A percentile compares a stretch with the other conserved stretches of the same genome.
phyloP scores from a whole-genome alignment of 2,888 invertebrate genomes.

The Eueremaeus valkanovi region DNA sequence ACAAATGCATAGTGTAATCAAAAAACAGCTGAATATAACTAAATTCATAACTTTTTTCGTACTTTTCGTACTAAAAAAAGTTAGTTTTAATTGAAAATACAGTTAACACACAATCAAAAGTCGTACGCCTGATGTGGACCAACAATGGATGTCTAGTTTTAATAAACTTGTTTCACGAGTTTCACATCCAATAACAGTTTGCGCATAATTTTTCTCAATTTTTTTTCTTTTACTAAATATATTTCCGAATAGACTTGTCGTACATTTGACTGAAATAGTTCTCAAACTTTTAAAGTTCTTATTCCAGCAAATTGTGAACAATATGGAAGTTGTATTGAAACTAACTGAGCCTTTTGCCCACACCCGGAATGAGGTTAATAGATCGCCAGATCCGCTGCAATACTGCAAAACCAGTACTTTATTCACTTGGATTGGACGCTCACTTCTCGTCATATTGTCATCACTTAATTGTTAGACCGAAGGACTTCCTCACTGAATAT shows the following conservation, averaged over 20 bases:
- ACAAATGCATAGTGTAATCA: neutral
- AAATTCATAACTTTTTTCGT: conserved; percentile 21
- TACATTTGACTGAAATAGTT: neutral
- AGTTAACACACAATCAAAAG: neutral
- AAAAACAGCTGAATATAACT: neutral
- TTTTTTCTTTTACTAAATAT: too few species aligned
- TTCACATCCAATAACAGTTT: conserved; percentile 6
- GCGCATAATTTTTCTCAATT: neutral
- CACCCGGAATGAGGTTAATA: conserved; percentile 27
- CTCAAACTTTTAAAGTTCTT: neutral
- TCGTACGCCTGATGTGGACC: neutral
- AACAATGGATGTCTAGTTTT: neutral
- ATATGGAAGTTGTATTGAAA: neutral
- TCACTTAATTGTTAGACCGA: conserved; percentile 5
- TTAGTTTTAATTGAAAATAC: neutral
- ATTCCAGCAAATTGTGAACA: neutral
- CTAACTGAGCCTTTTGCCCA: neutral
- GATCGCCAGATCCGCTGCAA: neutral
- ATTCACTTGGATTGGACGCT: neutral
- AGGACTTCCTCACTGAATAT: conserved; percentile 18
- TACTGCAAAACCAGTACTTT: neutral
- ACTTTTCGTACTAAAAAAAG: neutral
- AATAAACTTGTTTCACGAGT: conserved; percentile 15
- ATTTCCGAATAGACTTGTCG: neutral
- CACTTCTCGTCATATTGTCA: conserved; percentile 19